Evolutionary conservation across 2,113 vertebrate species (phyloP).

Genomic region (Ardeotis arabs): DNA sequence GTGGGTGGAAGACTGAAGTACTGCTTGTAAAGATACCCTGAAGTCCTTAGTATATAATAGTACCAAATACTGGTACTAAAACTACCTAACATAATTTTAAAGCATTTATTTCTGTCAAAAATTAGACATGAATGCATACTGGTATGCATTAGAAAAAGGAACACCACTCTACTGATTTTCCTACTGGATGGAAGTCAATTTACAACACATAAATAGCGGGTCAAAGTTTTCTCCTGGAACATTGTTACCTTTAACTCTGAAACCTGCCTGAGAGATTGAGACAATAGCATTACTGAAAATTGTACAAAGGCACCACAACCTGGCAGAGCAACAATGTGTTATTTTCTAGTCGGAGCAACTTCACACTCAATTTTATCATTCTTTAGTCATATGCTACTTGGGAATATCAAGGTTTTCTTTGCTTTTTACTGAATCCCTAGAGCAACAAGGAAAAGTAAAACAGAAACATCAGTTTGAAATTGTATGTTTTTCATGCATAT

Average conservation of each 20-base stretch:
- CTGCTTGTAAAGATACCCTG: neutral
- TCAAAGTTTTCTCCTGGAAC: neutral
- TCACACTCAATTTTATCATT: neutral
- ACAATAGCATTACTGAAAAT: neutral
- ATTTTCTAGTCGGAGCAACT: neutral
- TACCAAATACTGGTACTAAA: neutral
- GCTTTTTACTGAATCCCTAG: neutral
- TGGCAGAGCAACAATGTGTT: neutral
- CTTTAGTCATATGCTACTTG: neutral
- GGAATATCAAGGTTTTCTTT: neutral
- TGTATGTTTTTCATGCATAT: neutral
- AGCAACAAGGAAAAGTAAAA: neutral
- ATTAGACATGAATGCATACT: neutral
- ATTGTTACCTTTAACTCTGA: neutral
- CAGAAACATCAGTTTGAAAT: neutral
- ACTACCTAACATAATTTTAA: neutral
- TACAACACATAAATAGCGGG: neutral
- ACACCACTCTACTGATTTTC: neutral
- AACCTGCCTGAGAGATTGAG: neutral
- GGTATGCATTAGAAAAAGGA: neutral
- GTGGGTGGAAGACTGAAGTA: neutral
- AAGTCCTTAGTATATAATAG: neutral
- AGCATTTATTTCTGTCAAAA: neutral
- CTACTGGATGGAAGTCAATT: neutral
- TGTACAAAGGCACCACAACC: neutral